Evolutionary conservation across 1,140 invertebrate genomes (phyloP), one percentile per base, ranked within the genome.

Genomic region (Laodelphax striatellus): DNA sequence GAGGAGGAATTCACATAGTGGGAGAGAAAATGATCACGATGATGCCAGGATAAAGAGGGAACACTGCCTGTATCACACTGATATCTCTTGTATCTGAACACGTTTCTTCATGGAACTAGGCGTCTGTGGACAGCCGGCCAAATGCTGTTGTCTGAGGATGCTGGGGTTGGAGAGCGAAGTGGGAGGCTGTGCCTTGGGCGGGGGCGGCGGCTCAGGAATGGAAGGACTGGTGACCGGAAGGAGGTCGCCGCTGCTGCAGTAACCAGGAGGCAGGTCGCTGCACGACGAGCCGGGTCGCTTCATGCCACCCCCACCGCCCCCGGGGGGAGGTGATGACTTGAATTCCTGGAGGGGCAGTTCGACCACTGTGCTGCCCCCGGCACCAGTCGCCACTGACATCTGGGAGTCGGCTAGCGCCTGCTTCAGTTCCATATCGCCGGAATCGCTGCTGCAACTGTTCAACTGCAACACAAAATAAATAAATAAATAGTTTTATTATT

Each of bases 331-430:
- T 1, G 80, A 82, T 6, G 76, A 78, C 63, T 80, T 79, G 64
- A 84, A 84, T 66, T 86, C 83, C 59, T 85, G 80, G 31, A 84
- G 68, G 34, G 81, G 80, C 41, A 84, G 64, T 63, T 84, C 83
- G 24, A 70, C 75, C 58, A 24, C 87, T 79, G 65, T 84, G 79
- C 46, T 50, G n/a, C 46, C 46, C 16, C 46, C 46, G 3, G 46
- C 16, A 14, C 9, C 21, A 44, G 63, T 85, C 80, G 63, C 82
- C 81, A 60, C 85, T 83, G 70, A 76, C 80, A 80, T 77, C 81
- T 70, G 72, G 77, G 72, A 65, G 21, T 61, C 67, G 61, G 70
- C 69, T 17, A 73, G 72, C 2, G 70, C 81, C 52, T 80, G 79
- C 57, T 80, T 69, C 17, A 71, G 72, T 68, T 85, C 82, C 22